Evolutionary conservation across 2,888 invertebrate genomes (phyloP).

Genomic region (Diogma glabrata): DNA sequence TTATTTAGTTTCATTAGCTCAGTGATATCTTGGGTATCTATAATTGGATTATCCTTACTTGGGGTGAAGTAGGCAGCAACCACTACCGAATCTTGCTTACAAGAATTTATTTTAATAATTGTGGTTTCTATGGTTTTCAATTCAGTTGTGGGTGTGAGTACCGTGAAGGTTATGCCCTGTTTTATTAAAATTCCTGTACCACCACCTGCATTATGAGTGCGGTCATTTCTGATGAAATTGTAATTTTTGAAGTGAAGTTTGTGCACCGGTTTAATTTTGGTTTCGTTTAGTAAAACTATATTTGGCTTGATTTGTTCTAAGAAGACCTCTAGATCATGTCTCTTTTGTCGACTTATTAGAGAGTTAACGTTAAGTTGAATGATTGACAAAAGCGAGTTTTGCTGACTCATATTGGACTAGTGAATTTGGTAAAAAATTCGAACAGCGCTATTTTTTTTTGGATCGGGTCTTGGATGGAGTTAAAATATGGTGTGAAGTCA

Average conservation of each 20-base stretch:
- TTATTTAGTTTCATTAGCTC: neutral
- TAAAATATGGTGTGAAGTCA: neutral
- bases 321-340: neutral
- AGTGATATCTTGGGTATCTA: neutral
- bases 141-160: neutral
- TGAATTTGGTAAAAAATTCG: neutral
- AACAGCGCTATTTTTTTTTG: neutral
- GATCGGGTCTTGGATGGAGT: neutral
- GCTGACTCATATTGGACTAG: too few species aligned
- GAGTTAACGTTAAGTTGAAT: neutral
- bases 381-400: neutral
- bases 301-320: neutral
- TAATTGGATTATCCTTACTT: neutral
- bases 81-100: neutral
- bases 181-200: neutral
- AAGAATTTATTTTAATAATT: neutral
- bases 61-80: neutral
- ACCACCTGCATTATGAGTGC: neutral
- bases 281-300: neutral
- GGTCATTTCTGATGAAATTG: neutral
- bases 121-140: neutral
- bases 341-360: neutral
- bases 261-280: neutral
- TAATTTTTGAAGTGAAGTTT: neutral
- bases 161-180: neutral